Conservation (phyloP, 2,797 vertebrate genomes). For the Sciurus carolinensis region DNA sequence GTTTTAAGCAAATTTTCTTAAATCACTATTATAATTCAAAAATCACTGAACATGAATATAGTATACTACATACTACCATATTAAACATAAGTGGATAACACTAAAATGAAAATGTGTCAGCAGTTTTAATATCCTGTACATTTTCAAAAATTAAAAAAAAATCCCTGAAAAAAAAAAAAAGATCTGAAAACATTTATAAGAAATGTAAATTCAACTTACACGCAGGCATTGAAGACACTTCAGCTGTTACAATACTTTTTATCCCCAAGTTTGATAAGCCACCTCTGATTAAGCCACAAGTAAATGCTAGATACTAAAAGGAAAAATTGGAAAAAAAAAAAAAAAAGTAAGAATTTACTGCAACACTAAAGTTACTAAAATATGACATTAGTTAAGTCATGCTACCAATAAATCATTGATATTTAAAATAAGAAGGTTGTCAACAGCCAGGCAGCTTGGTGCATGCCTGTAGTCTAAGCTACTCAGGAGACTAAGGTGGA, state of each 20-base stretch:
- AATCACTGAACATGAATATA: background rate
- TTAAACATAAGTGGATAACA: slow-evolving; percentile 50
- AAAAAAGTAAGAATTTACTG: slow-evolving; percentile 57
- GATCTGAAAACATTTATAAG: slow-evolving; percentile 30
- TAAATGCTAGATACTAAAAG: slow-evolving; percentile 96
- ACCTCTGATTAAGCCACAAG: slow-evolving; percentile 97
- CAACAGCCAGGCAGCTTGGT: background rate
- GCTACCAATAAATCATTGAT: slow-evolving; percentile 7
- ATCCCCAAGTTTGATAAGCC: slow-evolving; percentile 95
- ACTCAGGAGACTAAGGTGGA: background rate
- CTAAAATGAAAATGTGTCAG: slow-evolving; percentile 59
- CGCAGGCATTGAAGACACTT: slow-evolving; percentile 97
- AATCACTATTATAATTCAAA: slow-evolving; percentile 32
- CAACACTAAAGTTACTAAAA: slow-evolving; percentile 40
- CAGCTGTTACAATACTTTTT: slow-evolving; percentile 97
- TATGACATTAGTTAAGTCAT: slow-evolving; percentile 29
- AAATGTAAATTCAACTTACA: slow-evolving; percentile 91
- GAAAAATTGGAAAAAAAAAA: slow-evolving; percentile 43
- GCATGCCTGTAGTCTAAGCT: background rate
- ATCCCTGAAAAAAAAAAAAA: background rate
- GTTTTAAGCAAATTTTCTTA: slow-evolving; percentile 44
- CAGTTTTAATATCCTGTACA: slow-evolving; percentile 54
- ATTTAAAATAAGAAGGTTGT: background rate
- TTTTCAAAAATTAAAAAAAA: background rate
- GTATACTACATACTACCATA: slow-evolving; percentile 41